A percentile compares a stretch with the other conserved stretches of the same genome.
phyloP scores from a whole-genome alignment of 1,140 invertebrate species.

The Caenorhabditis inopinata region DNA sequence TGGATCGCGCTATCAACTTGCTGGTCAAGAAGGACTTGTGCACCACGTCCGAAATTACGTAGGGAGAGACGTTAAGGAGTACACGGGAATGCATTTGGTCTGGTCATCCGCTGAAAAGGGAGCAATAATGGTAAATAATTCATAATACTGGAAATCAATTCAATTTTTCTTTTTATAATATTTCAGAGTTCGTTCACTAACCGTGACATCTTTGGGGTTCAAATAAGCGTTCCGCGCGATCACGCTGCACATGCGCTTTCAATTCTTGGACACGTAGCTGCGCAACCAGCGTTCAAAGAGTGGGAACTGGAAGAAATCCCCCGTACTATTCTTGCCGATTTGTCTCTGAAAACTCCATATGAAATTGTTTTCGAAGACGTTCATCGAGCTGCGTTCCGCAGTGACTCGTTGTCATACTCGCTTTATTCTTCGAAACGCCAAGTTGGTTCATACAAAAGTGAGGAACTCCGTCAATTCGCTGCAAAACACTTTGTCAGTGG shows the following conservation, averaged over 20 bases:
- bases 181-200: slow-evolving; percentile 41
- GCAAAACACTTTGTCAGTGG: slow-evolving; percentile 51
- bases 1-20: slow-evolving; percentile 60
- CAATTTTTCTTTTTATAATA: background rate
- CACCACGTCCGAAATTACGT: slow-evolving; percentile 60
- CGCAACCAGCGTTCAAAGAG: slow-evolving; percentile 56
- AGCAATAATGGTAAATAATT: background rate
- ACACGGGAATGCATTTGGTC: slow-evolving; percentile 32
- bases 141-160: no score
- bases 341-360: slow-evolving; percentile 41
- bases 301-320: slow-evolving; percentile 59
- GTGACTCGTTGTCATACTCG: slow-evolving; percentile 56
- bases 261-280: slow-evolving; percentile 59
- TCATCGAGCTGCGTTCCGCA: slow-evolving; percentile 63
- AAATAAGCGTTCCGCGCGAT: slow-evolving; percentile 50
- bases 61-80: slow-evolving; percentile 59
- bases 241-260: slow-evolving; percentile 57
- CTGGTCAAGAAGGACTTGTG: slow-evolving; percentile 58
- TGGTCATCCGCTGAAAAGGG: slow-evolving; percentile 26
- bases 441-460: slow-evolving; percentile 32
- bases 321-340: background rate
- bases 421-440: slow-evolving; percentile 43
- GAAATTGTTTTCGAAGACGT: slow-evolving; percentile 57
- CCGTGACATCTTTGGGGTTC: slow-evolving; percentile 38
- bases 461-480: slow-evolving; percentile 49